Conservation (phyloP, 2,888 invertebrate species). For the Euphydryas editha region DNA sequence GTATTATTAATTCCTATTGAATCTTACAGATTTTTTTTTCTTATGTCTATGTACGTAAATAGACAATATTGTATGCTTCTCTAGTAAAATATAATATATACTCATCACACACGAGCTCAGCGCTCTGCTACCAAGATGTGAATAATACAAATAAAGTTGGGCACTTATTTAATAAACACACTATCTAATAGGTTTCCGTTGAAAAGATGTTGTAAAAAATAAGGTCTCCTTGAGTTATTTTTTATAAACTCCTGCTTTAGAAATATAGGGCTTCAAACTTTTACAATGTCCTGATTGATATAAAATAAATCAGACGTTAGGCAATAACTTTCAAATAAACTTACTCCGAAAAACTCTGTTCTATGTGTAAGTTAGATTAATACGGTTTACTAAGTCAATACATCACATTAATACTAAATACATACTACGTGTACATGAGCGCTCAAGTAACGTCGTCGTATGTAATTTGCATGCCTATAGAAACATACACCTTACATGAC, state of each 20-base stretch:
- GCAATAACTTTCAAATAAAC: too few species aligned
- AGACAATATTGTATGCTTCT: too few species aligned
- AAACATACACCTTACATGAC: background rate
- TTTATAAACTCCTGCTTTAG: background rate
- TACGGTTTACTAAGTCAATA: background rate
- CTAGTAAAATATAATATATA: too few species aligned
- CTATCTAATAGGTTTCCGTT: background rate
- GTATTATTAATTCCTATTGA: too few species aligned
- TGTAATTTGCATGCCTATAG: constrained; percentile 1
- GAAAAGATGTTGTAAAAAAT: background rate
- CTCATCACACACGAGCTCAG: too few species aligned
- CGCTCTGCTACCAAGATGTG: too few species aligned
- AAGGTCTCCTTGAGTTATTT: background rate
- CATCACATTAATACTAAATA: background rate
- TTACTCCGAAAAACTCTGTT: background rate
- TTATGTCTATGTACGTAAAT: too few species aligned
- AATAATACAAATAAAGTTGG: too few species aligned
- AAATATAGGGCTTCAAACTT: background rate
- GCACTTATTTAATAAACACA: background rate
- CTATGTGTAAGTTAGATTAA: background rate
- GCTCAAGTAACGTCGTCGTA: background rate
- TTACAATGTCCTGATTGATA: background rate
- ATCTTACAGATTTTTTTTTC: too few species aligned
- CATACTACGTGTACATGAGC: background rate
- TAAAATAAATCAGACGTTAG: too few species aligned